Conservation (phyloP, 2,888 invertebrate genomes). For the Epistrophe grossulariae region DNA sequence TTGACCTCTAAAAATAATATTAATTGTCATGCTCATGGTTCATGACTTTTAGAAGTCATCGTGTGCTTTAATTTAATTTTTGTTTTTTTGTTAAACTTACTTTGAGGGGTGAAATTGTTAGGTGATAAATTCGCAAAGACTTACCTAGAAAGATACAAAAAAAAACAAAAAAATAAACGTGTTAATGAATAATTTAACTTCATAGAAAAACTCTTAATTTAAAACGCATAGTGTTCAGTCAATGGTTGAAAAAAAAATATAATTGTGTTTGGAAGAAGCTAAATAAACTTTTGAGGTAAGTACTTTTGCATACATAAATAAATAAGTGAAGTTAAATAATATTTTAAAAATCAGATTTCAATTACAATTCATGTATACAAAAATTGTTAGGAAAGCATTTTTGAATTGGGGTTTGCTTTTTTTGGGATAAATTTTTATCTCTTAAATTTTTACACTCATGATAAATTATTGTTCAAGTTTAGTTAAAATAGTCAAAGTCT, state of each 20-base stretch:
- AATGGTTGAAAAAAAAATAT: background rate
- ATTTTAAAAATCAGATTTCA: too few species aligned
- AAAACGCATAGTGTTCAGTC: background rate
- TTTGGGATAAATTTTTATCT: too few species aligned
- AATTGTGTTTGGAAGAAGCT: background rate
- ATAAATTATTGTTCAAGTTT: too few species aligned
- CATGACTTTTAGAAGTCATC: background rate
- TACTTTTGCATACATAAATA: too few species aligned
- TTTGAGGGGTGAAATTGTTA: background rate
- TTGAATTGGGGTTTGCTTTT: too few species aligned
- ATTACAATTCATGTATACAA: too few species aligned
- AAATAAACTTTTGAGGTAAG: too few species aligned
- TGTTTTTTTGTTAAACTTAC: slow-evolving; percentile 29
- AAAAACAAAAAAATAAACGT: background rate
- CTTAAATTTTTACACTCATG: too few species aligned
- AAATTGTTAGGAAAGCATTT: too few species aligned
- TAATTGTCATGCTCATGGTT: slow-evolving; percentile 25
- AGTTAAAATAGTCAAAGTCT: too few species aligned
- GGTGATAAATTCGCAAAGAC: slow-evolving; percentile 16
- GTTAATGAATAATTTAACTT: slow-evolving; percentile 2
- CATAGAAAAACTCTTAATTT: background rate
- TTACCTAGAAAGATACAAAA: slow-evolving; percentile 61
- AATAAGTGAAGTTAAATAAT: too few species aligned
- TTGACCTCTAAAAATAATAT: slow-evolving; percentile 33
- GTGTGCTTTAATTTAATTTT: slow-evolving; percentile 6